phyloP scores from a whole-genome alignment of 1,140 invertebrate genomes.

The Scaptomyza hsui region DNA sequence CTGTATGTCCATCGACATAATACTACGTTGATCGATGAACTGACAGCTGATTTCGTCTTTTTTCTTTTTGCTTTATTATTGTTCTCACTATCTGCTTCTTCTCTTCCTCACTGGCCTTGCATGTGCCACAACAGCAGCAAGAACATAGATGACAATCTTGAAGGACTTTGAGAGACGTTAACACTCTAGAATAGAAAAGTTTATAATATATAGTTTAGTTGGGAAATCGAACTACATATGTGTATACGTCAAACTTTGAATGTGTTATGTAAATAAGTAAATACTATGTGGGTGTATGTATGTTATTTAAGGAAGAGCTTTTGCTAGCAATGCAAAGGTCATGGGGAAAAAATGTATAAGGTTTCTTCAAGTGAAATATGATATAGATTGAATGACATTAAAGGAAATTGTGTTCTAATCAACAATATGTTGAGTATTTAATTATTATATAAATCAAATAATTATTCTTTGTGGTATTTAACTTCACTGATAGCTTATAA shows the following conservation, averaged over 20 bases:
- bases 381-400: too few species aligned
- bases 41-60: slow-evolving; percentile 20
- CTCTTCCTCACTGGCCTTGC: not conserved
- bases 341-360: not conserved
- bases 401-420: too few species aligned
- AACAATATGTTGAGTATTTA: too few species aligned
- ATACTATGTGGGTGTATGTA: too few species aligned
- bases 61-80: slow-evolving; percentile 26
- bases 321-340: not conserved
- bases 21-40: slow-evolving; percentile 55
- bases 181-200: slow-evolving; percentile 10
- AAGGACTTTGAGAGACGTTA: slow-evolving; percentile 2
- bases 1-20: slow-evolving; percentile 34
- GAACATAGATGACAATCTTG: slow-evolving; percentile 17
- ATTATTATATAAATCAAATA: too few species aligned
- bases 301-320: too few species aligned
- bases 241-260: too few species aligned
- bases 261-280: too few species aligned
- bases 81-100: not conserved
- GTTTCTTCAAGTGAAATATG: not conserved
- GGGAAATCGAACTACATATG: too few species aligned
- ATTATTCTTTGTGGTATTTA: too few species aligned
- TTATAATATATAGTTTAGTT: not conserved
- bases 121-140: slow-evolving; percentile 13
- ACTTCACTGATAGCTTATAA: too few species aligned